phyloP scores from a whole-genome alignment of 2,113 vertebrate genomes.

The Malurus elegans region DNA sequence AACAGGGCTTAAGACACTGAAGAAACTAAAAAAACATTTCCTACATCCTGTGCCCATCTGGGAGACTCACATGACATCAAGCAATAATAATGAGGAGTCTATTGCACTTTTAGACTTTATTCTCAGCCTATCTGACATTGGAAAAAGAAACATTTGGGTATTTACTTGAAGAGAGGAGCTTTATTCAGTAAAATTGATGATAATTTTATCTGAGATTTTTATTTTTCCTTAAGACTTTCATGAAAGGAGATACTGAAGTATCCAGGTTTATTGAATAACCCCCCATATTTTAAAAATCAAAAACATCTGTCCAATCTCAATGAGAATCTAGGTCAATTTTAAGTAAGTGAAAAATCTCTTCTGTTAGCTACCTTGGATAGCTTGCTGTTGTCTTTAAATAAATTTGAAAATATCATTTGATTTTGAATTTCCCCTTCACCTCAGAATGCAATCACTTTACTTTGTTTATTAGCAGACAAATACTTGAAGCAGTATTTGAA shows the following conservation, averaged over 20 bases:
- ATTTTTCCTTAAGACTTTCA: not conserved
- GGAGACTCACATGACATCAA: not conserved
- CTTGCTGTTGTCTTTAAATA: not conserved
- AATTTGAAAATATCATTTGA: not conserved
- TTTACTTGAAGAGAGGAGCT: not conserved
- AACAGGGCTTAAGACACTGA: not conserved
- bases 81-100: not conserved
- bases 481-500: not conserved
- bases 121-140: not conserved
- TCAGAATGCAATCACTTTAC: not conserved
- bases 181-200: not conserved
- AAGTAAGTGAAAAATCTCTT: not conserved
- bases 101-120: not conserved
- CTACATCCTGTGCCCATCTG: not conserved
- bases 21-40: not conserved
- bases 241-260: not conserved
- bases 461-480: not conserved
- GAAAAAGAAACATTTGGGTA: not conserved
- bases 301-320: not conserved
- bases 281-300: not conserved
- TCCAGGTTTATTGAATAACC: not conserved
- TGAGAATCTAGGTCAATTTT: not conserved
- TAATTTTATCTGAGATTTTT: not conserved
- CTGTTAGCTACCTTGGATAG: not conserved
- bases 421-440: not conserved